Percentiles rank a stretch among this genome's conserved stretches.
These are phyloP conservation scores for Drosophila borborema DNA, from an alignment of 2,888 invertebrate species.

Conservation along the genomic window DNA sequence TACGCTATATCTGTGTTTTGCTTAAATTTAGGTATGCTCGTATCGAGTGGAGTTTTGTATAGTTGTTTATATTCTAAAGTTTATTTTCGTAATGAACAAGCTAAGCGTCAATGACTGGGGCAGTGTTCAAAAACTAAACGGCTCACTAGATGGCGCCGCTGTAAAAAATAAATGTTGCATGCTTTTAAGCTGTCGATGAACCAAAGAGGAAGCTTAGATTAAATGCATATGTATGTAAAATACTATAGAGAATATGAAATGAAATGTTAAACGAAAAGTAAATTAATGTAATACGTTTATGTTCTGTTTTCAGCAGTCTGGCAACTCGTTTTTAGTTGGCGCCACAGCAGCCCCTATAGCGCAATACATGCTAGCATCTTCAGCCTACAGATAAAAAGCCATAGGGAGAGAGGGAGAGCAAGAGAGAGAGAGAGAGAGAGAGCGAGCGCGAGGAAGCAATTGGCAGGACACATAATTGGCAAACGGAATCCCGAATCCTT, in stretches of 20 bases:
- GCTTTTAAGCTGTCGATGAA: conserved; percentile 6
- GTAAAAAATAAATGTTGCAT: conserved; percentile 7
- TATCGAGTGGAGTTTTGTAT: background rate
- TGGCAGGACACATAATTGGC: conserved; percentile 34
- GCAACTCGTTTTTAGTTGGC: conserved; percentile 19
- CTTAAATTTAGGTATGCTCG: conserved; percentile 6
- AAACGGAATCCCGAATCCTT: conserved; percentile 27
- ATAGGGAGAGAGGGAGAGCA: background rate
- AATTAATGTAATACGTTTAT: background rate
- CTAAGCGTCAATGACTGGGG: background rate
- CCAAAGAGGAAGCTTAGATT: background rate
- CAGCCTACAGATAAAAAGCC: background rate
- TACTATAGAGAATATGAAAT: background rate
- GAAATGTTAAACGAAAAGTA: background rate
- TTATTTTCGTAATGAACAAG: background rate
- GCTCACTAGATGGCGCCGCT: conserved; percentile 4
- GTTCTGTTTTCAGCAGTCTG: background rate
- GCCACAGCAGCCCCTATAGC: conserved; percentile 21
- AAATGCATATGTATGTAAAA: background rate
- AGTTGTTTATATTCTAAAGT: background rate
- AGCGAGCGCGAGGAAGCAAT: background rate
- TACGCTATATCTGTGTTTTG: conserved; percentile 1
- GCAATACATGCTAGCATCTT: background rate
- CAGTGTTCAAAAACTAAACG: background rate
- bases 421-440: background rate